Evolutionary conservation across 2,888 invertebrate genomes (phyloP).

Genomic region (Stenolophus ochropezus): DNA sequence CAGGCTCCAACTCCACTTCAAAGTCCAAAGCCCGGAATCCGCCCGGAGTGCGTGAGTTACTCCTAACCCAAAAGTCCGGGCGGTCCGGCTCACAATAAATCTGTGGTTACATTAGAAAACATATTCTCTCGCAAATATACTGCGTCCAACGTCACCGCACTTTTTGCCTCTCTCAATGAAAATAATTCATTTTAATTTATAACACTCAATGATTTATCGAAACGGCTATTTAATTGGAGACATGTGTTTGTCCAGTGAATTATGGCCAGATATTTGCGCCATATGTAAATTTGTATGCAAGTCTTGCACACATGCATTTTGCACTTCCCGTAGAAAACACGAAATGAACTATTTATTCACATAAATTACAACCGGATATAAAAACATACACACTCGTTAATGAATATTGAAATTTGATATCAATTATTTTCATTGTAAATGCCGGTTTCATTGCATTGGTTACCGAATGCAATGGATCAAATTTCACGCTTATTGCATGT

Average conservation of each 20-base stretch:
- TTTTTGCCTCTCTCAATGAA: conserved; percentile 19
- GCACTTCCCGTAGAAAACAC: neutral
- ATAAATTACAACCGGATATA: neutral
- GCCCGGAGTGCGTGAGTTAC: neutral
- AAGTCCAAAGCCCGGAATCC: neutral
- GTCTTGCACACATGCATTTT: conserved; percentile 8
- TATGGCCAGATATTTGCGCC: conserved; percentile 1
- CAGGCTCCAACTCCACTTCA: neutral
- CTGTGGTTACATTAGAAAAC: conserved; percentile 37
- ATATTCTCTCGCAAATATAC: conserved; percentile 12
- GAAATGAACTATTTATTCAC: conserved; percentile 14
- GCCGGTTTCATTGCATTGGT: neutral
- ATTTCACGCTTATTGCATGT: neutral
- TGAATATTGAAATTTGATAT: neutral
- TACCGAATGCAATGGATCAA: neutral
- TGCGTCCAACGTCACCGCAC: neutral
- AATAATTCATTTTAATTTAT: conserved; percentile 32
- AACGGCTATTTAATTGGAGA: conserved; percentile 29
- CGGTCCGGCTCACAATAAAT: neutral
- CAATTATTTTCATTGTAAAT: neutral
- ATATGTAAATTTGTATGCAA: neutral
- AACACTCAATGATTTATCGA: conserved; percentile 29
- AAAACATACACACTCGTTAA: neutral
- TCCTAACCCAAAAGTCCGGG: neutral
- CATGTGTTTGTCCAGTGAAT: conserved; percentile 10